These are phyloP conservation scores for Microcebus ravelobensis DNA, from an alignment of 2,113 vertebrate genomes.

Conservation along the genomic window DNA sequence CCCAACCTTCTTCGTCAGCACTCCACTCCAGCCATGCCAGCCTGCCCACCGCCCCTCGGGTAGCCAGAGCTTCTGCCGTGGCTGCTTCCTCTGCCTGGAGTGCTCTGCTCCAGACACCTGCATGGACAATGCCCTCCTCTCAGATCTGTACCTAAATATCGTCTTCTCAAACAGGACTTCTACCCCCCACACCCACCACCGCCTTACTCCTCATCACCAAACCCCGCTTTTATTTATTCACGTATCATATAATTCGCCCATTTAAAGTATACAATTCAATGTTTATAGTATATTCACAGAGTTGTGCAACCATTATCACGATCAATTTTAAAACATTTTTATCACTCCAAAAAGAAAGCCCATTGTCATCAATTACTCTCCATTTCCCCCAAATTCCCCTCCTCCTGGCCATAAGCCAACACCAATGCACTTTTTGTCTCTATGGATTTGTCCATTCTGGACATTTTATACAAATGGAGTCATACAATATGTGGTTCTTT, in stretches of 20 bases:
- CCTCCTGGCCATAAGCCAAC: not conserved
- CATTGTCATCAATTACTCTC: not conserved
- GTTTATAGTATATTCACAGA: not conserved
- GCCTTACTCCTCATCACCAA: not conserved
- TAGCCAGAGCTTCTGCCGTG: not conserved
- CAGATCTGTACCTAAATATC: not conserved
- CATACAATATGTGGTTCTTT: not conserved
- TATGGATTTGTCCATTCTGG: not conserved
- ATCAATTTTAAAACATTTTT: not conserved
- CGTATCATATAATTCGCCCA: not conserved
- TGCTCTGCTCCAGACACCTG: not conserved
- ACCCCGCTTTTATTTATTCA: not conserved
- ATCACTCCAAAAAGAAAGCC: not conserved
- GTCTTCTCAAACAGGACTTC: not conserved
- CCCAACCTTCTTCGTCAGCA: too few species aligned
- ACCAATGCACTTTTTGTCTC: not conserved
- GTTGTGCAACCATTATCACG: not conserved
- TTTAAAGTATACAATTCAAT: not conserved
- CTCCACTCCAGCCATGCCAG: not conserved
- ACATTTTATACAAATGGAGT: not conserved
- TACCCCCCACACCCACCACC: not conserved
- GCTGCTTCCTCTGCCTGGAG: not conserved
- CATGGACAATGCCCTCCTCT: not conserved
- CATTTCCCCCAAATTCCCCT: not conserved
- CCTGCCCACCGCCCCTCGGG: not conserved